Base-by-base conservation (phyloP, 1,140 invertebrate species). In the Sitobion miscanthi region DNA sequence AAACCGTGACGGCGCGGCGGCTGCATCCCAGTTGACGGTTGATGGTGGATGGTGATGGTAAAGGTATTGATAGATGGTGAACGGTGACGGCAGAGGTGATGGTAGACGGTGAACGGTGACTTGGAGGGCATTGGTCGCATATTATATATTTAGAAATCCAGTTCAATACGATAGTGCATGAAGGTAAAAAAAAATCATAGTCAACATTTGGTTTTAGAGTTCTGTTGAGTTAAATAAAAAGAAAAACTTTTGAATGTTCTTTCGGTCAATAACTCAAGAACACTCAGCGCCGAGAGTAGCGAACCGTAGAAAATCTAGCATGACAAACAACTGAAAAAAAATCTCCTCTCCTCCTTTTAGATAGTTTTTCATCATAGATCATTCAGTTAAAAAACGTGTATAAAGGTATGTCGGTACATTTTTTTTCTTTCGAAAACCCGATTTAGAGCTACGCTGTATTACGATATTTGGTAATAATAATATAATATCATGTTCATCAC, bases 231-330 rank as follows among this genome's bases (percentile, higher is more conserved):
- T n/a, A n/a, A 49, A 87, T 87, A 49, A 90, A 88, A 52, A 89
- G 35, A 38, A 90, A 89, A 90, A 57, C 49, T 90, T 90, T 57
- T 90, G n/a, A 90, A 90, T 42, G n/a, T 90, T 57, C 52, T 38
- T 57, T 62, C 54, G 88, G 54, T 90, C 88, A 90, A 90, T 90
- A 90, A 45, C 54, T 90, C 35, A 30, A 90, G 88, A 42, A 62
- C 23, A 90, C 88, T 90, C 21, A 90, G 25, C 54, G n/a, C n/a
- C 21, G 5, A 90, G 25, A 90, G 23, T 42, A 30, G 49, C 21
- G 38, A 42, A 42, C 17, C 38, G 14, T 90, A 90, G 23, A 42
- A 90, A 62, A 90, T 25, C 35, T 62, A 62, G 21, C 88, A 42
- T 90, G 38, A 30, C 35, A 25, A 62, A 35, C 54, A 62, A 90